Percentiles rank a stretch among this genome's conserved stretches.
These are phyloP conservation scores for Gari tellinella DNA, from an alignment of 2,888 invertebrate genomes.

Conservation along the genomic window DNA sequence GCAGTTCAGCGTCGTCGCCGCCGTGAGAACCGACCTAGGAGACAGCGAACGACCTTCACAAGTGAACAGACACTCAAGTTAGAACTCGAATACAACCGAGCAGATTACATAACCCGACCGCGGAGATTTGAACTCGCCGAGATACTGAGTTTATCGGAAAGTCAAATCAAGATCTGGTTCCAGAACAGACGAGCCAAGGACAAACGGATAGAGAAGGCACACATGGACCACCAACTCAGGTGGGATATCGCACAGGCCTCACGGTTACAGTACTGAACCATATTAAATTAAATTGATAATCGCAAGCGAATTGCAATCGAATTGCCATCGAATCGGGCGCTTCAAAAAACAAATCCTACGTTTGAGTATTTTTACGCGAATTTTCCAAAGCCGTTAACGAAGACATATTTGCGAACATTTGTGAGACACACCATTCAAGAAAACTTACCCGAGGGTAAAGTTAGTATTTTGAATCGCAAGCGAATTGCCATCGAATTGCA, in stretches of 20 bases:
- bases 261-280: too few relatives aligned
- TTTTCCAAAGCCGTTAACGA: too few relatives aligned
- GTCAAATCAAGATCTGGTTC: conserved; percentile 96
- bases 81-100: conserved; percentile 95
- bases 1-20: conserved; percentile 93
- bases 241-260: conserved; percentile 82
- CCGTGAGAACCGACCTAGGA: conserved; percentile 92
- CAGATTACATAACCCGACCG: conserved; percentile 96
- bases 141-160: conserved; percentile 89
- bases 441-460: too few relatives aligned
- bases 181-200: conserved; percentile 98
- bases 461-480: too few relatives aligned
- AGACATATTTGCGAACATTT: too few relatives aligned
- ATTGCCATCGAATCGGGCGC: too few relatives aligned
- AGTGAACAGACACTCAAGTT: conserved; percentile 95
- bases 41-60: conserved; percentile 97
- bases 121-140: conserved; percentile 92
- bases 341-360: too few relatives aligned
- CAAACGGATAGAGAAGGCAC: conserved; percentile 97
- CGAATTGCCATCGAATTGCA: too few relatives aligned
- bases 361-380: too few relatives aligned
- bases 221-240: conserved; percentile 97
- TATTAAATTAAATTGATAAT: too few relatives aligned
- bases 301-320: too few relatives aligned
- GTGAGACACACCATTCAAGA: too few relatives aligned